A percentile compares a stretch with the other conserved stretches of the same genome.
These are phyloP conservation scores for Leptopilina drosophilae DNA, from an alignment of 2,888 invertebrate genomes.

Conservation along the genomic window DNA sequence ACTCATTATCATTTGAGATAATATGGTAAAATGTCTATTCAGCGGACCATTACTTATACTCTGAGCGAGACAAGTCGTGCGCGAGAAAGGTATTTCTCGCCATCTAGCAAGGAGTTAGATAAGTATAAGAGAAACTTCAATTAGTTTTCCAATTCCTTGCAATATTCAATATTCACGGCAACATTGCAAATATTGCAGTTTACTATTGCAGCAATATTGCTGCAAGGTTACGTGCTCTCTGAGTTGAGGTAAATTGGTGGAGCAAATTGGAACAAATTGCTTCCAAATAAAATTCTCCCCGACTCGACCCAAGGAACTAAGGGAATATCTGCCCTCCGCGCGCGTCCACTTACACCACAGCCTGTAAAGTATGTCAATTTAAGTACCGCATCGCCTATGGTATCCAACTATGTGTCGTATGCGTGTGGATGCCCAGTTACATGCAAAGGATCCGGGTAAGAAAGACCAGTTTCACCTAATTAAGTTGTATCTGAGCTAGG, in stretches of 20 bases:
- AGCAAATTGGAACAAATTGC: slow-evolving; percentile 62
- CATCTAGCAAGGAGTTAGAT: too few species aligned
- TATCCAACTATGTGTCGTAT: background rate
- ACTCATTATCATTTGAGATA: too few species aligned
- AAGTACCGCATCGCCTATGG: background rate
- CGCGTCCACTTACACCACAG: background rate
- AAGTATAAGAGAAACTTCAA: too few species aligned
- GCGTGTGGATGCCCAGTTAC: background rate
- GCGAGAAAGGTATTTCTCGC: too few species aligned
- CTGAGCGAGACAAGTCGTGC: too few species aligned
- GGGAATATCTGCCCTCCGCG: slow-evolving; percentile 40
- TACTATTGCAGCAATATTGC: too few species aligned
- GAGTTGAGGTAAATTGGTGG: slow-evolving; percentile 44
- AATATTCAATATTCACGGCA: too few species aligned
- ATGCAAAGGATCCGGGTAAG: slow-evolving; percentile 44
- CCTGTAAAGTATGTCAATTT: slow-evolving; percentile 25
- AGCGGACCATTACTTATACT: too few species aligned
- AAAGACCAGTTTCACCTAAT: slow-evolving; percentile 73
- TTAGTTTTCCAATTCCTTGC: too few species aligned
- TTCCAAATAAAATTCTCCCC: slow-evolving; percentile 66
- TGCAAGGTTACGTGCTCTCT: too few species aligned
- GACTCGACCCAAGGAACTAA: slow-evolving; percentile 40
- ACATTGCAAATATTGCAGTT: too few species aligned
- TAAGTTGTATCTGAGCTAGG: slow-evolving; percentile 71
- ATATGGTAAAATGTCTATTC: too few species aligned